Conservation (phyloP, 1,140 invertebrate genomes). For the Orchestia grillus region DNA sequence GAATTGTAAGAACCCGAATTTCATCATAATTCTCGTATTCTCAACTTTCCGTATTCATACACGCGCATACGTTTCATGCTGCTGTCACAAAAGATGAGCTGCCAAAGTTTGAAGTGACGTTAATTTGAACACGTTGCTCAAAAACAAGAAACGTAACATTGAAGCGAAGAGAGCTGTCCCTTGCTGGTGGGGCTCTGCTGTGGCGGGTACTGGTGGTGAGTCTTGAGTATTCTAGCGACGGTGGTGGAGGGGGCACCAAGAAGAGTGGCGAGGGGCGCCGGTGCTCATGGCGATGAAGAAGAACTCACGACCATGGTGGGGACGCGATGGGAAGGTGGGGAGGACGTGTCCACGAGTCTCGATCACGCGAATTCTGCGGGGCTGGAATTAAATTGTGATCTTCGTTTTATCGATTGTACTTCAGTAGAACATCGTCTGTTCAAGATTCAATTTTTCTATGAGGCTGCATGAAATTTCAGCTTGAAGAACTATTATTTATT, state of each 20-base stretch:
- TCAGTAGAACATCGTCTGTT: background rate
- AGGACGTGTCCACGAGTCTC: background rate
- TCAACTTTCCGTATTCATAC: too few species aligned
- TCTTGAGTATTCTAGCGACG: background rate
- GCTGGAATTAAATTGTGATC: background rate
- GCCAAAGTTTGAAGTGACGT: too few species aligned
- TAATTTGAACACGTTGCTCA: too few species aligned
- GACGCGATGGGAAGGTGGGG: constrained; percentile 36
- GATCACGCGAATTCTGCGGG: background rate
- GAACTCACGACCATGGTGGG: constrained; percentile 49
- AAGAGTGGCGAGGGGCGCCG: constrained; percentile 57
- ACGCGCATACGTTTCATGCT: too few species aligned
- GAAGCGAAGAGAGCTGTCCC: background rate
- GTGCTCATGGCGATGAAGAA: constrained; percentile 61
- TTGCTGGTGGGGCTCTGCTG: background rate
- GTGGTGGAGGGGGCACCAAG: background rate
- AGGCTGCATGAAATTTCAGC: background rate
- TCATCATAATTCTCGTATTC: too few species aligned
- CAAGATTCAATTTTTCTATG: background rate
- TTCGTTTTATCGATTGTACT: background rate
- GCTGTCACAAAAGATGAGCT: too few species aligned
- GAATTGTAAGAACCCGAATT: too few species aligned
- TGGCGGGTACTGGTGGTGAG: constrained; percentile 23
- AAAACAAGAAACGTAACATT: background rate
- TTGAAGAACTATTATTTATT: background rate